Evolutionary conservation across 2,113 vertebrate species (phyloP).

Genomic region (Menidia beryllina): DNA sequence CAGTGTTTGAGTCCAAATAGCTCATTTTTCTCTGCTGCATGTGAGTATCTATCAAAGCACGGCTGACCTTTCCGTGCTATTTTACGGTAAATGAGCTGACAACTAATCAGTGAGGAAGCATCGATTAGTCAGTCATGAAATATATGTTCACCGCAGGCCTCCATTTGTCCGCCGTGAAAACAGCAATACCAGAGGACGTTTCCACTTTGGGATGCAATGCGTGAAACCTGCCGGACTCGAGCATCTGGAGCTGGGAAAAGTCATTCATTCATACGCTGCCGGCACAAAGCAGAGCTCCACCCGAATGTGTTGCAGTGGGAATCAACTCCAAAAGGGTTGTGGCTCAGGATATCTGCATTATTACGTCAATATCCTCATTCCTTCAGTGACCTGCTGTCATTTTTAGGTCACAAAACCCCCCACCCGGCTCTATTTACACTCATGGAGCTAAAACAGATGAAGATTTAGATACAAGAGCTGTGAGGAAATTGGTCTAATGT

Average conservation of each 20-base stretch:
- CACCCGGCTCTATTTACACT: constrained; percentile 20
- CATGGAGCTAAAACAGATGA: not conserved
- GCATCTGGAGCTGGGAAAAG: no score
- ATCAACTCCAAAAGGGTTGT: not conserved
- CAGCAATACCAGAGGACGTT: no score
- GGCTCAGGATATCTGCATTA: not conserved
- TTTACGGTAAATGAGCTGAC: no score
- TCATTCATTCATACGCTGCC: no score
- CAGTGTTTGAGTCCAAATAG: no score
- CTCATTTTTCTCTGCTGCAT: no score
- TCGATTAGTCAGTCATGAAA: not conserved
- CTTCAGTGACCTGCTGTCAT: constrained; percentile 25
- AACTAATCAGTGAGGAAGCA: not conserved
- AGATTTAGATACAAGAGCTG: constrained; percentile 36
- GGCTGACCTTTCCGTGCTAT: no score
- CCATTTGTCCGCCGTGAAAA: no score
- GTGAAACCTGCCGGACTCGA: no score
- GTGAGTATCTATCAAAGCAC: not conserved
- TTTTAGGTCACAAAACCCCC: constrained; percentile 35
- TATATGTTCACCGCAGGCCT: no score
- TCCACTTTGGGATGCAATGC: no score
- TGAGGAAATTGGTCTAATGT: constrained; percentile 39
- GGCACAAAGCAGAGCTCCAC: not conserved
- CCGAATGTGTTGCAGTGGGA: not conserved
- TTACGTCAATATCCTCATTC: constrained; percentile 1